A percentile compares a stretch with the other conserved stretches of the same genome.
Conservation (phyloP, 2,797 vertebrate genomes). For the Pelochelys cantorii region DNA sequence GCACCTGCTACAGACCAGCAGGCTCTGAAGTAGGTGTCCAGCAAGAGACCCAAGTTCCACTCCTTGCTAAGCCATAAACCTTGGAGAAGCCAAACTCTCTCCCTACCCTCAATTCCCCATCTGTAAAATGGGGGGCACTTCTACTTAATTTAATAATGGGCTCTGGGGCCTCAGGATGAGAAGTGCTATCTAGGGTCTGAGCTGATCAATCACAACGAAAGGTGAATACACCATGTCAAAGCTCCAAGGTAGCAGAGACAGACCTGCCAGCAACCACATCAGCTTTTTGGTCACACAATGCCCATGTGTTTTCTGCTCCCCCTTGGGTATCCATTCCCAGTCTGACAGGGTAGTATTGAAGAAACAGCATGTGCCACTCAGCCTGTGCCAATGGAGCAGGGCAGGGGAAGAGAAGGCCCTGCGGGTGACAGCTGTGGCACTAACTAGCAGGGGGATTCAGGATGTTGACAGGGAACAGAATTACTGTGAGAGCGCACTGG, state of each 20-base stretch:
- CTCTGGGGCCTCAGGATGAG: neutral
- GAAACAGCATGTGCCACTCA: neutral
- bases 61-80: neutral
- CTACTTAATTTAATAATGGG: neutral
- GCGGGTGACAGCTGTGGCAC: neutral
- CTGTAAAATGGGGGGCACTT: neutral
- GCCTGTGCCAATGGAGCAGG: neutral
- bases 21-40: neutral
- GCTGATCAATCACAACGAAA: neutral
- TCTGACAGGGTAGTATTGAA: neutral
- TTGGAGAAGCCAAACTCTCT: neutral
- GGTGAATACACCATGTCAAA: neutral
- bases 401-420: neutral
- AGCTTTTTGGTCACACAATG: neutral
- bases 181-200: neutral
- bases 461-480: neutral
- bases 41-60: neutral
- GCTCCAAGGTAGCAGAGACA: neutral
- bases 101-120: neutral
- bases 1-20: neutral
- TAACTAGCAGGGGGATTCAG: neutral
- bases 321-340: too few relatives aligned
- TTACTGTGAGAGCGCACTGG: neutral
- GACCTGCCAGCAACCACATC: neutral
- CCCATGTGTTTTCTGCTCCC: neutral